phyloP scores from a whole-genome alignment of 2,888 invertebrate genomes.

The Oxycera nigricornis region DNA sequence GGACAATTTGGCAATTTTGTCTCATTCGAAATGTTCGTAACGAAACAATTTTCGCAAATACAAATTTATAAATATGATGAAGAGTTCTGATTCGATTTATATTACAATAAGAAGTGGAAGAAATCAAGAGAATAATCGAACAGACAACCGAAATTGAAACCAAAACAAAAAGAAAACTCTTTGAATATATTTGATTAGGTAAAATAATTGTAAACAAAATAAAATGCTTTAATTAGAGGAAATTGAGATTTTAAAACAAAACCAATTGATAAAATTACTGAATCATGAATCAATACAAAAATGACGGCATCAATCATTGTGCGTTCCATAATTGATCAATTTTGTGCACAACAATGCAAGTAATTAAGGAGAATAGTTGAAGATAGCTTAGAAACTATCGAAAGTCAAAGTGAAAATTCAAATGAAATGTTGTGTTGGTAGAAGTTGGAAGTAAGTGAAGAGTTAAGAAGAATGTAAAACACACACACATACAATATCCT shows the following conservation, averaged over 20 bases:
- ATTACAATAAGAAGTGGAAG: background rate
- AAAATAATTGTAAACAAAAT: slow-evolving; percentile 34
- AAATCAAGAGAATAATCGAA: background rate
- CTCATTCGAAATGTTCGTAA: background rate
- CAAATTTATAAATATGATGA: background rate
- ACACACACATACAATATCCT: slow-evolving; percentile 43
- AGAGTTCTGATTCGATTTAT: background rate
- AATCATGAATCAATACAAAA: slow-evolving; percentile 9
- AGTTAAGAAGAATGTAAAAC: slow-evolving; percentile 1
- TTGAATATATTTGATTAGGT: slow-evolving; percentile 13
- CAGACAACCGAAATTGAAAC: slow-evolving; percentile 11
- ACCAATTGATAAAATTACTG: slow-evolving; percentile 24
- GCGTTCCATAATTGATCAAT: slow-evolving; percentile 37
- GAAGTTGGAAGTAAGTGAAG: background rate
- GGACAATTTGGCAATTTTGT: background rate
- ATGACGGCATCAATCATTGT: slow-evolving; percentile 43
- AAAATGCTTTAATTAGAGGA: slow-evolving; percentile 42
- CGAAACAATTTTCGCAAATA: background rate
- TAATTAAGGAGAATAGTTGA: slow-evolving; percentile 39
- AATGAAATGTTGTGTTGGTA: background rate
- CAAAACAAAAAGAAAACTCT: slow-evolving; percentile 22
- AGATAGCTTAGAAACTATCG: slow-evolving; percentile 33
- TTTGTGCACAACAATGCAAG: slow-evolving; percentile 36
- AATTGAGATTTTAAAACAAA: slow-evolving; percentile 35
- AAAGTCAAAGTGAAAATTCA: slow-evolving; percentile 21